A percentile compares a stretch with the other conserved stretches of the same genome.
phyloP scores from a whole-genome alignment of 1,140 invertebrate genomes.

The Drosophila rhopaloa region DNA sequence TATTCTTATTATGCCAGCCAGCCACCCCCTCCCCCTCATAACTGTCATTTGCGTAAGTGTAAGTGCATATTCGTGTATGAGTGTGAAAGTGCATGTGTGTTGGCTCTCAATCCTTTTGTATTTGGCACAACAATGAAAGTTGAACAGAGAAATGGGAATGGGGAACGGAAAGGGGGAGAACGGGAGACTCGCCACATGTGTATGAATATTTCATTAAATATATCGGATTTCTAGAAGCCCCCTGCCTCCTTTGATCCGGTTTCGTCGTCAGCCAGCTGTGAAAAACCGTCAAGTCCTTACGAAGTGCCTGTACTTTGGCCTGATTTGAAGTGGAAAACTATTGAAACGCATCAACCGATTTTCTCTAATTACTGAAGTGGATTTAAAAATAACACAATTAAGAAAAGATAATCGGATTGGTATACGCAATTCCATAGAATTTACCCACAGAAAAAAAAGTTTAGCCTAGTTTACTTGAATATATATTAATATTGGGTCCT shows the following conservation, averaged over 20 bases:
- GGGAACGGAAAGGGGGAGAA: background rate
- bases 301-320: conserved; percentile 55
- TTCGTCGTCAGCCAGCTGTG: conserved; percentile 54
- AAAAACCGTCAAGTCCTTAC: conserved; percentile 47
- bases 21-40: conserved; percentile 38
- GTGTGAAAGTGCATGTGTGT: conserved; percentile 31
- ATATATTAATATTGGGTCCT: too few relatives aligned
- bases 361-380: conserved; percentile 30
- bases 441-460: background rate
- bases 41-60: conserved; percentile 55
- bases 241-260: conserved; percentile 28
- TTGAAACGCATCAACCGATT: conserved; percentile 10
- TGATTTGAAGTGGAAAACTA: conserved; percentile 49
- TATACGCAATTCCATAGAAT: background rate
- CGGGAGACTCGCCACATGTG: conserved; percentile 16
- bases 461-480: too few relatives aligned
- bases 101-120: conserved; percentile 74
- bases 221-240: conserved; percentile 67
- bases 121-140: conserved; percentile 67
- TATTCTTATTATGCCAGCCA: conserved; percentile 70
- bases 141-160: conserved; percentile 1
- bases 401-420: conserved; percentile 13
- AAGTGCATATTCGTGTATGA: conserved; percentile 20
- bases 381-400: conserved; percentile 4
- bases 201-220: conserved; percentile 79